phyloP scores from a whole-genome alignment of 2,113 vertebrate genomes.

The Regulus satrapa region DNA sequence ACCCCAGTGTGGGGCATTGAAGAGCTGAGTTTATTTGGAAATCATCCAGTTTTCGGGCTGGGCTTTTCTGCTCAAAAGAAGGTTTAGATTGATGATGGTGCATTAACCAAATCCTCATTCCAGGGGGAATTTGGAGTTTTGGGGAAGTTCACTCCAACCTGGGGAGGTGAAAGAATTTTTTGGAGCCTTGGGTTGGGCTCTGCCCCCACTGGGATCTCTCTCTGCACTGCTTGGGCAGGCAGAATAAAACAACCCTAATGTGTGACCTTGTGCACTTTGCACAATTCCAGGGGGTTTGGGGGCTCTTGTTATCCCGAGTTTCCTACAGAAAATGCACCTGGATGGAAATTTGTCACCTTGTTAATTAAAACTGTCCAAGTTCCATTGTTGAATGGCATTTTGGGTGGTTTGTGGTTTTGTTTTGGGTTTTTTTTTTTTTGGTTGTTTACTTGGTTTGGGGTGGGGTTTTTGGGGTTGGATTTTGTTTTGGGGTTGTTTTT shows the following conservation, averaged over 20 bases:
- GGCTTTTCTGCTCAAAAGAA: background rate
- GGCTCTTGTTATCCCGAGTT: background rate
- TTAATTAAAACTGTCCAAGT: background rate
- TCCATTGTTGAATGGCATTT: rapidly evolving
- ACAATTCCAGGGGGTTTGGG: background rate
- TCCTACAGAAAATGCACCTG: background rate
- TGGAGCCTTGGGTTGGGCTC: background rate
- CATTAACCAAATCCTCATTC: background rate
- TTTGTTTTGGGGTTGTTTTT: background rate
- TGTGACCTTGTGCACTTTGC: background rate
- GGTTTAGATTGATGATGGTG: background rate
- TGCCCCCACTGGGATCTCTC: background rate
- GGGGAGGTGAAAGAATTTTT: background rate
- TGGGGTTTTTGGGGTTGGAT: background rate
- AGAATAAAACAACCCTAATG: rapidly evolving
- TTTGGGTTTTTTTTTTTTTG: no score
- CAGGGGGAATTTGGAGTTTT: no score
- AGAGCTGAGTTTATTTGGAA: background rate
- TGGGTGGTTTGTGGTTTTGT: no score
- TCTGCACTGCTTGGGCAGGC: background rate
- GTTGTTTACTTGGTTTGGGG: background rate
- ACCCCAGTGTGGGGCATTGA: background rate
- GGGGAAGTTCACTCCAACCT: background rate
- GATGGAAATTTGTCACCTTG: no score
- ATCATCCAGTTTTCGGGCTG: background rate